Evolutionary conservation across 2,888 invertebrate genomes (phyloP).

Genomic region (Colletes collaris): DNA sequence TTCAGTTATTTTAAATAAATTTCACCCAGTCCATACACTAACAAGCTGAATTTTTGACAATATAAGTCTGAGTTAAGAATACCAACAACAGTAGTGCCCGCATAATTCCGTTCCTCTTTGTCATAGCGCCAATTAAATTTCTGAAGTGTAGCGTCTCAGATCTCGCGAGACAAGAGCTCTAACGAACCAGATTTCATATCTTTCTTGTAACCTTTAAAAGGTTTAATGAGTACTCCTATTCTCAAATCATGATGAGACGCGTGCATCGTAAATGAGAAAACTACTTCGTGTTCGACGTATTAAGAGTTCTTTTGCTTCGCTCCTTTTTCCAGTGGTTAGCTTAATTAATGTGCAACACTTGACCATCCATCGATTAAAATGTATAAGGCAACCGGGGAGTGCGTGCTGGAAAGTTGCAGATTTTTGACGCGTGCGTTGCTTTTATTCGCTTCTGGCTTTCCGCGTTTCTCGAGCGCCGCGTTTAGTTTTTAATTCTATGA

Average conservation of each 20-base stretch:
- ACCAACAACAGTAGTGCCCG: not conserved
- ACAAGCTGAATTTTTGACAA: too few relatives aligned
- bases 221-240: not conserved
- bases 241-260: constrained; percentile 9
- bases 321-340: not conserved
- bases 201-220: constrained; percentile 12
- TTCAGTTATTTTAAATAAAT: too few relatives aligned
- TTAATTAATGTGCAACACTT: constrained; percentile 29
- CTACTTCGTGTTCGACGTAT: not conserved
- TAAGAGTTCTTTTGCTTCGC: not conserved
- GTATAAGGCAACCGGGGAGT: not conserved
- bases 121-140: constrained; percentile 38
- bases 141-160: constrained; percentile 24
- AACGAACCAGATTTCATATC: constrained; percentile 11
- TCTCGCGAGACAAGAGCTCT: constrained; percentile 17
- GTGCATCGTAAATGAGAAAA: not conserved
- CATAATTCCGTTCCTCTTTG: not conserved
- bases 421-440: not conserved
- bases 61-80: too few relatives aligned
- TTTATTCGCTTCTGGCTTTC: not conserved
- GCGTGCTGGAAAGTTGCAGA: not conserved
- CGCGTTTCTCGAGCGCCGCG: constrained; percentile 5
- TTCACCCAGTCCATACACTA: too few relatives aligned
- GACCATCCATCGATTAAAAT: constrained; percentile 30
- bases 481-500: constrained; percentile 44